These are phyloP conservation scores for Sycophila texana DNA, from an alignment of 2,888 invertebrate genomes.

Conservation along the genomic window DNA sequence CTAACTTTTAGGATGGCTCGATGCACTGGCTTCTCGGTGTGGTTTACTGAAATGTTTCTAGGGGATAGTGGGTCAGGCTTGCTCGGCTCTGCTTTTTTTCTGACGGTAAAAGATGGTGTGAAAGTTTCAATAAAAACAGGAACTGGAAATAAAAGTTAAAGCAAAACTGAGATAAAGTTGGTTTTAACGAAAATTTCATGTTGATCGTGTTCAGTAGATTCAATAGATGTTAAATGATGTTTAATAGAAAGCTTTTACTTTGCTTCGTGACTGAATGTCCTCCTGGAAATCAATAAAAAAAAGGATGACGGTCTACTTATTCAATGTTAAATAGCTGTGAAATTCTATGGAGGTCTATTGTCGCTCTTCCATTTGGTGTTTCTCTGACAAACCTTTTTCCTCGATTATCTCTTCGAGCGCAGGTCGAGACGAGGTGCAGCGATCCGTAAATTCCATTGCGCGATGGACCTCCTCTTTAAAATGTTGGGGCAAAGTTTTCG, in stretches of 20 bases:
- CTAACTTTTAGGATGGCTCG: neutral
- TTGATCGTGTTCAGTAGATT: neutral
- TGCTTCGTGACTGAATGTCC: neutral
- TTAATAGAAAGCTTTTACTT: neutral
- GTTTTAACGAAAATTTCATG: too few species aligned
- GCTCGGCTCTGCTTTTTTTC: too few species aligned
- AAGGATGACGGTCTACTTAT: too few species aligned
- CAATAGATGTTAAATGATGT: too few species aligned
- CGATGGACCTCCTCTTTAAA: slow-evolving; percentile 8
- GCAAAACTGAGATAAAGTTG: too few species aligned
- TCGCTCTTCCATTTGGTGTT: too few species aligned
- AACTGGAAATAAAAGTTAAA: too few species aligned
- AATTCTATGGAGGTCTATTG: neutral
- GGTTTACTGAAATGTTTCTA: neutral
- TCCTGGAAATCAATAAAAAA: too few species aligned
- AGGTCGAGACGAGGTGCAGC: slow-evolving; percentile 18
- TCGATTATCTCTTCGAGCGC: slow-evolving; percentile 32
- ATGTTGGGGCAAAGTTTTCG: slow-evolving; percentile 16
- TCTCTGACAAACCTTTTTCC: slow-evolving; percentile 10
- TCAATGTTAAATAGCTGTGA: too few species aligned
- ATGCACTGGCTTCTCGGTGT: neutral
- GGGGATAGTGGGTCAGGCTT: too few species aligned
- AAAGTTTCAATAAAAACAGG: too few species aligned
- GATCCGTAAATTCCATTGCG: slow-evolving; percentile 30
- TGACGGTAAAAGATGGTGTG: too few species aligned